Evolutionary conservation across 1,140 invertebrate genomes (phyloP), one percentile per base, ranked within the genome.

Genomic region (Anoplolepis gracilipes): DNA sequence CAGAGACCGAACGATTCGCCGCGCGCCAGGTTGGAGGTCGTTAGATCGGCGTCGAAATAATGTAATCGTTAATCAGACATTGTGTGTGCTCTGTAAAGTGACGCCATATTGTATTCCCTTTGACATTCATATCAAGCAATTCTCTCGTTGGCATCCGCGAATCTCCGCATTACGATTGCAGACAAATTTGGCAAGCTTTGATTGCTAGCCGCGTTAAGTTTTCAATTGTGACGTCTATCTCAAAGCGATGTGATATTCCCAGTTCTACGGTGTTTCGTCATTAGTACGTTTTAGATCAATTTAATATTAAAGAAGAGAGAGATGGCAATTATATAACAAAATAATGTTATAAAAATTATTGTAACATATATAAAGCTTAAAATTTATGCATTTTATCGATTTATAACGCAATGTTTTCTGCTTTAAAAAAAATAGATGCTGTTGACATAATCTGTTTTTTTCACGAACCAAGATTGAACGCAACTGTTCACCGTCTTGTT

Each of bases 31-130:
- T 30, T 39, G n/a, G 22, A 11, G 25, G 7, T 69, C 33, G 53
- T 46, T 30, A 81, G 25, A 1, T 42, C 36, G 67, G 25, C 78
- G 36, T 72, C 25, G 78, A 72, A 82, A 82, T 82, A 82, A 73
- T 82, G 55, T 61, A 82, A 72, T 73, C 53, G 28, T 28, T 82
- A 82, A 82, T 82, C 78, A 82, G 36, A 42, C 67, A 22, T 19
- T 28, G 16, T 16, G 39, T 42, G 39, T 42, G 16, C 39, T 72
- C 39, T 11, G 28, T n/a, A 36, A 82, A 33, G 19, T 53, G 62
- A 70, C 33, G 64, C 30, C 16, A 82, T 82, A 82, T 13, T 22
- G n/a, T 49, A 82, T 82, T 82, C 78, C 13, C 78, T 82, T 82
- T 82, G 78, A 82, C 78, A 46, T 8, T 11, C 30, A 10, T 30